phyloP scores from a whole-genome alignment of 2,888 invertebrate genomes.

The Euphydryas editha region DNA sequence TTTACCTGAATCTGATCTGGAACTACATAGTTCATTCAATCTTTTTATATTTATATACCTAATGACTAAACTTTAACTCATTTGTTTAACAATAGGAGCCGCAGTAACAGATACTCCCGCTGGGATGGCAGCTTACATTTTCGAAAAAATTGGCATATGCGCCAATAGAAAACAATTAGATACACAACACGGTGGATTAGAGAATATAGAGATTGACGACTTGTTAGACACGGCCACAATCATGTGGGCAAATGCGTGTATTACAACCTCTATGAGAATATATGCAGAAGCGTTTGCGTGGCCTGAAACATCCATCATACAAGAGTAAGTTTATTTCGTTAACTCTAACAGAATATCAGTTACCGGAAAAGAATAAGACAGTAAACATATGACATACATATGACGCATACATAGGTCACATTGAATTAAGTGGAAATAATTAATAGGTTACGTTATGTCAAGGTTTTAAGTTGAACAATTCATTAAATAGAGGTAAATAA shows the following conservation, averaged over 20 bases:
- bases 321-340: constrained; percentile 55
- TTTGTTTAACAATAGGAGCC: not conserved
- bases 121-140: constrained; percentile 93
- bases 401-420: too few species aligned
- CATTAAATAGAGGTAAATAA: too few species aligned
- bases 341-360: not conserved
- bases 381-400: too few species aligned
- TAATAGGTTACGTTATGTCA: too few species aligned
- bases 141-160: constrained; percentile 93
- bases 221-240: constrained; percentile 92
- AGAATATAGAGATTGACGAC: constrained; percentile 86
- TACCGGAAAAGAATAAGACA: too few species aligned
- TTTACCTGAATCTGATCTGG: too few species aligned
- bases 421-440: too few species aligned
- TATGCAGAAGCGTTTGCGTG: constrained; percentile 86
- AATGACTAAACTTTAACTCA: too few species aligned
- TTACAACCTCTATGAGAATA: constrained; percentile 89
- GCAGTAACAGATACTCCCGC: constrained; percentile 87
- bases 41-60: too few species aligned
- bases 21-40: too few species aligned
- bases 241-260: constrained; percentile 90
- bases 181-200: constrained; percentile 86
- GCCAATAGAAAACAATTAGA: constrained; percentile 84
- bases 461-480: too few species aligned
- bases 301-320: constrained; percentile 52